Conservation (phyloP, 2,797 vertebrate genomes). For the Cirrhinus molitorella region DNA sequence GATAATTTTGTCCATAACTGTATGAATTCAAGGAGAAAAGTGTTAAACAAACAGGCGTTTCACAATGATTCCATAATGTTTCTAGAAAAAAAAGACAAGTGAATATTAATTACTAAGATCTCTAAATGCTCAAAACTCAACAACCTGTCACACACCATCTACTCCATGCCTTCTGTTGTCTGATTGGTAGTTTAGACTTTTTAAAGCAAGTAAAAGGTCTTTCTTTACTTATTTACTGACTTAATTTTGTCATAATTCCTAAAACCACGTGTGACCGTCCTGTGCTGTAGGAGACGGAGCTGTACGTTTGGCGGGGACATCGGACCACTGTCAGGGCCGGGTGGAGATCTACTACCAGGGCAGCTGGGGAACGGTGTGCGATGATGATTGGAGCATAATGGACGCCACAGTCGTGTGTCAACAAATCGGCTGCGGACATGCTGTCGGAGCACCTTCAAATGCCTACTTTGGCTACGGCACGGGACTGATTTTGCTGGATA, state of each 20-base stretch:
- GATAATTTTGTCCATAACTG: too few relatives aligned
- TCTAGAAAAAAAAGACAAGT: not conserved
- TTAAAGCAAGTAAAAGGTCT: too few relatives aligned
- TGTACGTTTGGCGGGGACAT: constrained; percentile 86
- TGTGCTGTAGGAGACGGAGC: constrained; percentile 84
- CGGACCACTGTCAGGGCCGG: constrained; percentile 85
- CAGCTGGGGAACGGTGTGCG: constrained; percentile 94
- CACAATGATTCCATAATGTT: not conserved
- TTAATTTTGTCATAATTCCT: not conserved
- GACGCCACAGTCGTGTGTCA: constrained; percentile 91
- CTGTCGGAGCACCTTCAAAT: constrained; percentile 82
- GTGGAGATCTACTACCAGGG: constrained; percentile 92
- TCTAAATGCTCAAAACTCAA: not conserved
- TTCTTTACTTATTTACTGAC: too few relatives aligned
- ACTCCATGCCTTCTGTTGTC: not conserved
- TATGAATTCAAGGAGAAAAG: too few relatives aligned
- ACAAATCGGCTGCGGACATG: constrained; percentile 87
- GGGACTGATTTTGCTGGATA: constrained; percentile 91
- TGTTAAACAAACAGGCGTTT: not conserved
- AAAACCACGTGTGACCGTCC: not conserved
- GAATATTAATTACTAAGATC: not conserved
- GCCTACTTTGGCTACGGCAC: constrained; percentile 92
- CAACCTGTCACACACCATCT: too few relatives aligned
- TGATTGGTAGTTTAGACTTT: too few relatives aligned
- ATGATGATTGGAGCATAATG: constrained; percentile 89